Conservation (phyloP, 2,888 invertebrate species). For the Caenorhabditis parvicauda region DNA sequence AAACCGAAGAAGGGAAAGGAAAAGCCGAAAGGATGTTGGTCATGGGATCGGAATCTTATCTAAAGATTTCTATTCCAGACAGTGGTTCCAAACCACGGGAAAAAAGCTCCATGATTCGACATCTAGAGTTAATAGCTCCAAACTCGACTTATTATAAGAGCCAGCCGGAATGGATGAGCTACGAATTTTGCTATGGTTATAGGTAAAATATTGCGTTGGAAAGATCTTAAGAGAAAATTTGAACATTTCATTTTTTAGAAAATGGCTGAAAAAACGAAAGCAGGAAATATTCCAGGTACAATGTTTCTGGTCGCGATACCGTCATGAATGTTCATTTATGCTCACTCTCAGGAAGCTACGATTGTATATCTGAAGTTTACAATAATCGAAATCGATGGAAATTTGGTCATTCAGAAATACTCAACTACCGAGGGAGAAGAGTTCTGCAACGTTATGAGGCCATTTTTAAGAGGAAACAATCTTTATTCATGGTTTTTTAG, state of each 20-base stretch:
- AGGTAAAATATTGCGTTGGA: constrained; percentile 22
- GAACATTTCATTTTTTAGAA: too few relatives aligned
- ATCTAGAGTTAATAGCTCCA: constrained; percentile 23
- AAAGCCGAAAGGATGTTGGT: constrained; percentile 19
- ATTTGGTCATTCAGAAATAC: constrained; percentile 2
- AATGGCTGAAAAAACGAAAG: too few relatives aligned
- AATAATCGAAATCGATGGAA: neutral
- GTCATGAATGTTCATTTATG: constrained; percentile 51
- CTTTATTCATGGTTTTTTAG: constrained; percentile 33
- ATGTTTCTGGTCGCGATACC: constrained; percentile 49
- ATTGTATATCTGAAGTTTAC: constrained; percentile 34
- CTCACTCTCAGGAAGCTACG: constrained; percentile 38
- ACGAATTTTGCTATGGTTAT: constrained; percentile 53
- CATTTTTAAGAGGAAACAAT: constrained; percentile 40
- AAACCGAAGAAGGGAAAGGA: constrained; percentile 9
- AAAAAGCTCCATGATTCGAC: constrained; percentile 38
- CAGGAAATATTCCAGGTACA: constrained; percentile 28
- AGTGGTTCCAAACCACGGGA: constrained; percentile 28
- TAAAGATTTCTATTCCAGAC: constrained; percentile 34
- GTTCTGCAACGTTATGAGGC: constrained; percentile 40
- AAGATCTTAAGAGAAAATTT: neutral
- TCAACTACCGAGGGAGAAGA: constrained; percentile 44
- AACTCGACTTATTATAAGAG: constrained; percentile 50
- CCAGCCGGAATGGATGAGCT: constrained; percentile 48
- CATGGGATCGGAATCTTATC: too few relatives aligned